Evolutionary conservation across 37 sponge, comb jelly and placozoan species (phyloP).

Genomic region (Diacarnus erythraeanus): DNA sequence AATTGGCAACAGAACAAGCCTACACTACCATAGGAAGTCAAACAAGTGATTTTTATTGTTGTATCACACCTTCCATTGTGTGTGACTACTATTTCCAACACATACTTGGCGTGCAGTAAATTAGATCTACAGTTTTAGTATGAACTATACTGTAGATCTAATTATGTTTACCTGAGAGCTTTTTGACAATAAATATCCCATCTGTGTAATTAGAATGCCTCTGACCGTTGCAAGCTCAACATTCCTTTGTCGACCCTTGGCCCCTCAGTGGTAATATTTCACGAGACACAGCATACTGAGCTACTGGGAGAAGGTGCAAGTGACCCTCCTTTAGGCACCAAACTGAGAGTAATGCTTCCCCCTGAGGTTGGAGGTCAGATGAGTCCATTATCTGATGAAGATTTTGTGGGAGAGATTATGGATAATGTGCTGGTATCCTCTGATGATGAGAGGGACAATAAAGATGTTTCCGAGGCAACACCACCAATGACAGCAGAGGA

Average conservation of each 20-base stretch:
- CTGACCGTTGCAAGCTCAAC: conserved; percentile 52
- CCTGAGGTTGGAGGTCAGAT: neutral
- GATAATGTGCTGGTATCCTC: neutral
- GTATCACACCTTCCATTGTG: too few species aligned
- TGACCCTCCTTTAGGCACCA: neutral
- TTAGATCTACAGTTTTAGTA: too few species aligned
- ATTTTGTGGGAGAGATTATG: neutral
- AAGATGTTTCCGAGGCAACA: neutral
- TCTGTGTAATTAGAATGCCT: conserved; percentile 14
- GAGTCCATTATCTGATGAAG: neutral
- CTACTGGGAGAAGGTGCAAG: conserved; percentile 38
- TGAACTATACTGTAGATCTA: too few species aligned
- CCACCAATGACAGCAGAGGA: conserved; percentile 63
- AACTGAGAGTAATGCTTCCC: neutral
- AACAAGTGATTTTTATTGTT: too few species aligned
- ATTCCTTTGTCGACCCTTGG: conserved; percentile 71
- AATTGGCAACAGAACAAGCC: too few species aligned
- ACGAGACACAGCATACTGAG: conserved; percentile 91
- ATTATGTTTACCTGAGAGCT: neutral
- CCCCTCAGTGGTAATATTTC: conserved; percentile 87
- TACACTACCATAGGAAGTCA: too few species aligned
- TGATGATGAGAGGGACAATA: neutral
- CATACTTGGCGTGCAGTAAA: too few species aligned
- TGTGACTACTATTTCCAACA: too few species aligned
- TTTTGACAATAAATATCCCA: neutral